Evolutionary conservation across 2,113 vertebrate species (phyloP).

Genomic region (Chlorodrepanis virens): DNA sequence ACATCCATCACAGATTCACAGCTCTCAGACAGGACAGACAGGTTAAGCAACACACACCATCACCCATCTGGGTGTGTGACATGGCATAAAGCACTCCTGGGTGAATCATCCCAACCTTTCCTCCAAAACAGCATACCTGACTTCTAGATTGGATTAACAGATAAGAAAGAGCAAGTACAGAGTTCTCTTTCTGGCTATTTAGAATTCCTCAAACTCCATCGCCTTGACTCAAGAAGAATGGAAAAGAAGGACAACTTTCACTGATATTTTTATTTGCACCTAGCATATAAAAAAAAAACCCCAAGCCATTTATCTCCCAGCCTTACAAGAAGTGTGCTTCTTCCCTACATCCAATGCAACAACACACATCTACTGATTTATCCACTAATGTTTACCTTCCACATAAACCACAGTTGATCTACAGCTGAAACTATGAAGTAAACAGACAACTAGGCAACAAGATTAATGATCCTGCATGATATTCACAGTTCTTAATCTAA

Average conservation of each 20-base stretch:
- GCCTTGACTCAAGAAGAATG: background rate
- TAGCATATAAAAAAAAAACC: background rate
- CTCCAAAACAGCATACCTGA: background rate
- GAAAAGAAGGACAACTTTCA: background rate
- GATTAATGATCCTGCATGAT: background rate
- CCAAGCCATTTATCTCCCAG: background rate
- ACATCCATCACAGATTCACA: background rate
- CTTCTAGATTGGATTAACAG: background rate
- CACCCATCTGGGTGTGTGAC: background rate
- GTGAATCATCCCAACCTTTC: background rate
- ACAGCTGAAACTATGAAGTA: background rate
- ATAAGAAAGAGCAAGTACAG: background rate
- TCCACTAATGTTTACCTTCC: background rate
- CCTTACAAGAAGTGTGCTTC: background rate
- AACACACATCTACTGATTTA: background rate
- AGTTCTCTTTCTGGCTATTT: background rate
- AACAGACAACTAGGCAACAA: background rate
- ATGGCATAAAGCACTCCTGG: background rate
- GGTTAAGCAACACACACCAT: background rate
- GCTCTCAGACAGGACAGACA: background rate
- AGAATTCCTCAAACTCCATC: background rate
- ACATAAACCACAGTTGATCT: background rate
- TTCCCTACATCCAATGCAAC: background rate
- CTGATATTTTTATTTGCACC: background rate
- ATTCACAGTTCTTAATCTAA: background rate